Evolutionary conservation across 2,797 vertebrate species (phyloP), one percentile per base, ranked within the genome.

Genomic region (Apogon hyalosoma): DNA sequence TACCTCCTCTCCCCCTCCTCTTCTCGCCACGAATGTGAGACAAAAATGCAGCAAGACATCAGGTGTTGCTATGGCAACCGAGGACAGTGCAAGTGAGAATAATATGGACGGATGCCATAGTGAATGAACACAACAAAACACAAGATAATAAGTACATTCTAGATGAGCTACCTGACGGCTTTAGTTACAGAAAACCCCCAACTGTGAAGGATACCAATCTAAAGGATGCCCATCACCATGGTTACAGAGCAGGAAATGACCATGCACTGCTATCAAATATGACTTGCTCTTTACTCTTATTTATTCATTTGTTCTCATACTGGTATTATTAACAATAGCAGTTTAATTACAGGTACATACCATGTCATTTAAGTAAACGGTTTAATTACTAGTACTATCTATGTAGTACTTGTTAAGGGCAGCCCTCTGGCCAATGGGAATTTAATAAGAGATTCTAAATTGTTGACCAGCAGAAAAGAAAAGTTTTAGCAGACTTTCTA

Each of bases 31-130:
- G 45, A 73, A 61, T 42, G 7, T n/a, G 72, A 80, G 82, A 85
- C 70, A 69, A 71, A 83, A 85, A 85, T 79, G 85, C 85, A 87
- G 78, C 72, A 63, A 87, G 87, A 89, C 74, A 90, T 73, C 66
- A 70, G 57, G 75, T 70, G 85, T 90, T 90, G 79, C 85, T 70
- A 90, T 92, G 84, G 90, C 82, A 91, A 92, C 88, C 87, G 74
- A 80, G 62, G 80, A 89, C 71, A 64, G 81, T 75, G 67, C 54
- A 55, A 84, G 54, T 60, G 50, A 78, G 53, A 69, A 76, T 68
- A 82, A 75, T 72, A 65, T 84, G 75, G 79, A 82, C 24, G 19
- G 62, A 82, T 73, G 80, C 67, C 72, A 75, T 8, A 14, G 75
- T 71, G 49, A 86, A 80, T 39, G 68, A 70, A 84, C 83, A 84